phyloP scores from a whole-genome alignment of 2,888 invertebrate genomes.

The Gnatocerus cornutus region DNA sequence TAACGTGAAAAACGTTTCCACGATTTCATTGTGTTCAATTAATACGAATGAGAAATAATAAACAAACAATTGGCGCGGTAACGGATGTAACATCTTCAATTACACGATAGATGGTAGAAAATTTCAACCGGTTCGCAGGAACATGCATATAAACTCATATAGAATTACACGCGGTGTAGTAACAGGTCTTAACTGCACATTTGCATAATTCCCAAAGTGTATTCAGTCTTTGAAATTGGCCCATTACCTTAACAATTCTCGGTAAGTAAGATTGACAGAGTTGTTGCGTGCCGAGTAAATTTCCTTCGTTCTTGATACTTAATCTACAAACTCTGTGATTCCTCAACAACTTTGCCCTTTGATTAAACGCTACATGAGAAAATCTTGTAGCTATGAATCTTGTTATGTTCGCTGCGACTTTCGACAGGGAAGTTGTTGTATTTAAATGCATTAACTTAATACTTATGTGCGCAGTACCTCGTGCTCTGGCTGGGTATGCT shows the following conservation, averaged over 20 bases:
- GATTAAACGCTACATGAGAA: constrained; percentile 42
- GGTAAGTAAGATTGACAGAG: constrained; percentile 46
- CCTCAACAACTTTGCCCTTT: constrained; percentile 38
- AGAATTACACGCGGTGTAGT: constrained; percentile 39
- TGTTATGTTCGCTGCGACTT: constrained; percentile 40
- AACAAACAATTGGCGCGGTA: constrained; percentile 8
- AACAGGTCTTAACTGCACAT: constrained; percentile 44
- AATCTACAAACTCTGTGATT: constrained; percentile 38
- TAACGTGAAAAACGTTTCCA: constrained; percentile 31
- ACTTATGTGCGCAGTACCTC: constrained; percentile 33
- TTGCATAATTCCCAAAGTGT: constrained; percentile 48
- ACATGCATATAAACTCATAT: constrained; percentile 24
- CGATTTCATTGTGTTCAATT: constrained; percentile 3
- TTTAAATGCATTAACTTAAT: constrained; percentile 42
- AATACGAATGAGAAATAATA: not conserved
- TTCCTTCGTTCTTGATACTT: constrained; percentile 32
- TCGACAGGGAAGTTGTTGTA: constrained; percentile 42
- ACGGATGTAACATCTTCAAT: constrained; percentile 31
- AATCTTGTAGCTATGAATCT: constrained; percentile 46
- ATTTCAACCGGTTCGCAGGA: constrained; percentile 35
- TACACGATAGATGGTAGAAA: constrained; percentile 22
- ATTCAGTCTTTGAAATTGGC: constrained; percentile 46
- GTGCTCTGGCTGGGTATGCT: constrained; percentile 28
- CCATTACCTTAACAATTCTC: constrained; percentile 46
- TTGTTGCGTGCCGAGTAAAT: constrained; percentile 29